phyloP scores from a whole-genome alignment of 2,113 vertebrate species.

The Cyanistes caeruleus region DNA sequence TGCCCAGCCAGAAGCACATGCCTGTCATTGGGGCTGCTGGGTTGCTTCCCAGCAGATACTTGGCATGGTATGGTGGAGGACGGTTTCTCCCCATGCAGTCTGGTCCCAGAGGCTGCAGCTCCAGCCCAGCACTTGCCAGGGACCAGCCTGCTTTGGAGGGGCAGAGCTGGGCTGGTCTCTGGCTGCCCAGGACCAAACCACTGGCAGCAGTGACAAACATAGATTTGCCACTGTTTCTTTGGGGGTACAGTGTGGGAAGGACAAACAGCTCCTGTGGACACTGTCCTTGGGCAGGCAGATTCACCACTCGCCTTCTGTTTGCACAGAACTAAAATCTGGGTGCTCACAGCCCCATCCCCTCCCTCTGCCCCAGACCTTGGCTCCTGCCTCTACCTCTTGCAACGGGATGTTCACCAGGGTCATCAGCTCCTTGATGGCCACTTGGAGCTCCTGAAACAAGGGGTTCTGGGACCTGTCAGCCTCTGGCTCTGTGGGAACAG shows the following conservation, averaged over 20 bases:
- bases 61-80: background rate
- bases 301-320: background rate
- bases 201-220: background rate
- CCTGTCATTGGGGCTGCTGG: background rate
- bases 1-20: background rate
- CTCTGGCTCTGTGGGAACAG: slow-evolving; percentile 69
- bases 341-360: background rate
- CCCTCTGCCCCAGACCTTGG: background rate
- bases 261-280: background rate
- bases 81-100: background rate
- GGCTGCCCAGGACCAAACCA: background rate
- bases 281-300: background rate
- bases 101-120: background rate
- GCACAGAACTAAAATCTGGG: background rate
- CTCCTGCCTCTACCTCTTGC: slow-evolving; percentile 79
- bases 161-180: fast-evolving
- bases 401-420: slow-evolving; percentile 82
- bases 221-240: background rate
- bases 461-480: slow-evolving; percentile 77
- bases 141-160: background rate
- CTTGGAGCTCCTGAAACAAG: slow-evolving; percentile 83
- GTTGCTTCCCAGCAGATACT: background rate
- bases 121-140: background rate
- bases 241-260: background rate
- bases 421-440: slow-evolving; percentile 84